Evolutionary conservation across 1,140 invertebrate genomes (phyloP), one percentile per base, ranked within the genome.

Genomic region (Sinonovacula constricta): DNA sequence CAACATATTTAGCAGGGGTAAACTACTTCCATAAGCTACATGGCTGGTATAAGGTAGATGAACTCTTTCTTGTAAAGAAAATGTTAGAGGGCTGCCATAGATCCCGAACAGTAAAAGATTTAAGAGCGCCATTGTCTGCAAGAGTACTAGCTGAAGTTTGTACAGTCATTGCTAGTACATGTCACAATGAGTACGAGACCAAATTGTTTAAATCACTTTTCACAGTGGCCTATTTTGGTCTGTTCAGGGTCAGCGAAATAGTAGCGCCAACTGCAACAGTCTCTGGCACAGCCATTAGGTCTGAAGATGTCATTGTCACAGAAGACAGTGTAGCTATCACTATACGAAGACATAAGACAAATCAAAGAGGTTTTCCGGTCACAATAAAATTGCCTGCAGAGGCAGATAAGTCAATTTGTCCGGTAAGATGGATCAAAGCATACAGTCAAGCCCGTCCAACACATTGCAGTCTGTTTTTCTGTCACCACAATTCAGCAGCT

Each of bases 151-250:
- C 18, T 12, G 22, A 7, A 30, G 5, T 72, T 1, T 2, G 14
- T 22, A 34, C 2, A 7, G 33, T 15, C 0, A 18, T 72, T 24
- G 33, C 31, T 5, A 1, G 15, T 2, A 62, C 51, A 2, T 72
- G 39, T 63, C 24, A n/a, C 10, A 14, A 28, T 3, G n/a, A 15
- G 3, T 72, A 39, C 49, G 59, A 62, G 3, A n/a, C 3, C 0
- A 7, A 1, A 22, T 22, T 72, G 18, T 53, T 62, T 53, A 3
- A 53, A 26, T 36, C 70, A 59, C 4, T 33, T 15, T 74, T 22
- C 45, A 33, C 24, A 1, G 14, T 65, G 24, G 39, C 71, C 22
- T 65, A 36, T 53, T 65, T 49, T 33, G 70, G 70, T 34, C 24
- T 72, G 0, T 51, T 62, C 5, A 30, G 70, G 14, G 22, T 62